Evolutionary conservation across 1,140 invertebrate genomes (phyloP).

Genomic region (Tyrophagus putrescentiae): DNA sequence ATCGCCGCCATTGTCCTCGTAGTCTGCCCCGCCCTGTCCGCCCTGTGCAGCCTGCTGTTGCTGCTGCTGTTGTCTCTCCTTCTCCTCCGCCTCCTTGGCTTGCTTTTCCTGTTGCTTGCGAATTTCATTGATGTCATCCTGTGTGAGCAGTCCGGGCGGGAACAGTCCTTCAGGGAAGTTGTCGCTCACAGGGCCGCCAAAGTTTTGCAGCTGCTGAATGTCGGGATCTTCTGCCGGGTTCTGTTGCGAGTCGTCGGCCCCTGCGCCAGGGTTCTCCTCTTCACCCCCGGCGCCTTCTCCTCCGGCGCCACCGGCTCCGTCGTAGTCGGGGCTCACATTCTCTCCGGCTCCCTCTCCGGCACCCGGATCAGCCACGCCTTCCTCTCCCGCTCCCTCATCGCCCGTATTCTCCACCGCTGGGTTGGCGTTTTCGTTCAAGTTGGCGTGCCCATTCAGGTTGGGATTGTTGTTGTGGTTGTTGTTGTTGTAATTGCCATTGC

Average conservation of each 20-base stretch:
- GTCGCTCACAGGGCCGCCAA: conserved; percentile 9
- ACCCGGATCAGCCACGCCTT: not conserved
- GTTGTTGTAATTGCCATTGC: conserved; percentile 10
- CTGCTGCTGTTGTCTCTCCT: conserved; percentile 12
- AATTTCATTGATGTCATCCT: conserved; percentile 16
- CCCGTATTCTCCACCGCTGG: not conserved
- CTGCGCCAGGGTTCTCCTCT: not conserved
- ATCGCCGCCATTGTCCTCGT: conserved; percentile 2
- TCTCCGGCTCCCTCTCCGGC: not conserved
- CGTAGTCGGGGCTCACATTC: conserved; percentile 6
- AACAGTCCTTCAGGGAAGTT: conserved; percentile 20
- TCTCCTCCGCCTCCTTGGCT: not conserved
- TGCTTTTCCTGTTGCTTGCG: conserved; percentile 18
- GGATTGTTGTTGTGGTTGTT: no score
- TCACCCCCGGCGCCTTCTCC: not conserved
- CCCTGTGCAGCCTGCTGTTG: not conserved
- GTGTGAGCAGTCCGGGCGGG: conserved; percentile 10
- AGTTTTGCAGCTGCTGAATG: conserved; percentile 19
- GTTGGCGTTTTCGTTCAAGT: no score
- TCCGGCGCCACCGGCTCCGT: not conserved
- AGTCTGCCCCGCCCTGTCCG: not conserved
- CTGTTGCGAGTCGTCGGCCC: not conserved
- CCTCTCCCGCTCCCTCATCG: not conserved
- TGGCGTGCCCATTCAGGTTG: no score
- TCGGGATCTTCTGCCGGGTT: conserved; percentile 18